Base-by-base conservation (phyloP, 2,113 vertebrate species). In the Ceyx cyanopectus region DNA sequence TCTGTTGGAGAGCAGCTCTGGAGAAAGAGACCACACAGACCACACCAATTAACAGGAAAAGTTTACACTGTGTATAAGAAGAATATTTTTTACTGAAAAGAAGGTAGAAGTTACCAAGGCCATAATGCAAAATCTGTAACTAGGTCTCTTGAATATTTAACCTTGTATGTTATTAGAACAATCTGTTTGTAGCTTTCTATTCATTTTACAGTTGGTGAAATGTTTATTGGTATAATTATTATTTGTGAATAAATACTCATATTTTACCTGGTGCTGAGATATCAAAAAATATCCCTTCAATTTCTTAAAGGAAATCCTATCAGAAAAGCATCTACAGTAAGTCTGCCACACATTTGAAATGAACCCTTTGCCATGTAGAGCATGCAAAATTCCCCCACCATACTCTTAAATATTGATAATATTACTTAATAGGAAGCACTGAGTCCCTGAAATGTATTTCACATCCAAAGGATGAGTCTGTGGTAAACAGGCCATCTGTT, bases 401-500 rank as follows among this genome's bases (percentile, higher is more conserved):
- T 67, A 20, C 13, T 80, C 56, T 82, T 82, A 54, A 76, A 63
- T 50, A 79, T 32, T 54, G 48, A 69, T 34, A 89, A 67, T 63
- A 58, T 80, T 91, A 41, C 81, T 58, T 82, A 87, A 89, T 15
- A 30, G 89, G 82, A 95, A 89, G 29, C 21, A 73, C 19, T 70
- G 78, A 87, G 63, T 91, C 69, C 73, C 30, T 62, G 27, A 92
- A 81, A 87, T 66, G 75, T 58, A 81, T 85, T 89, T 80, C 50
- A 57, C 18, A 80, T 51, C 30, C 53, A 74, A 48, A 50, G 60
- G 81, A 66, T 20, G 17, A 75, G 54, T 14, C 37, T 84, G 58
- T 45, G 66, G 67, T 90, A 90, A 94, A 93, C 77, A 91, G 81
- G 56, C 83, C 53, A 92, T 80, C 54, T 88, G 81, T 92, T 92